These are phyloP conservation scores for Dynastes hyllus DNA, from an alignment of 2,888 invertebrate genomes.

Conservation along the genomic window DNA sequence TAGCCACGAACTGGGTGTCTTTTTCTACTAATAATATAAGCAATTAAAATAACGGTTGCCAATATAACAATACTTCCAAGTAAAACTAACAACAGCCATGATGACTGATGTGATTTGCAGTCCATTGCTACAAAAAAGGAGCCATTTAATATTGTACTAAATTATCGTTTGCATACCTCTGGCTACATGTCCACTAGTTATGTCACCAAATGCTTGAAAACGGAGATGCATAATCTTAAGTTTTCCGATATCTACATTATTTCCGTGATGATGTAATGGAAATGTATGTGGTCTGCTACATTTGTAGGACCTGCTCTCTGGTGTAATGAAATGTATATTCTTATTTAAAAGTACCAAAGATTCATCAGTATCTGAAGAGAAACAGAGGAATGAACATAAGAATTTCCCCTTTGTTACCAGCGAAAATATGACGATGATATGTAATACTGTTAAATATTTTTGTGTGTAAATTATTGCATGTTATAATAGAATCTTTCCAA, in stretches of 20 bases:
- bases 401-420: too few relatives aligned
- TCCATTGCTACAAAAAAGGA: background rate
- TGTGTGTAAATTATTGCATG: too few relatives aligned
- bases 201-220: constrained; percentile 15
- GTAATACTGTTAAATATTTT: too few relatives aligned
- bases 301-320: constrained; percentile 7
- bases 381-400: too few relatives aligned
- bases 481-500: too few relatives aligned
- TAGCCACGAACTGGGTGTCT: constrained; percentile 17
- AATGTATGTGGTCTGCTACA: constrained; percentile 4
- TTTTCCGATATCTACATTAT: constrained; percentile 16
- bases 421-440: too few relatives aligned
- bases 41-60: background rate
- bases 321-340: constrained; percentile 7
- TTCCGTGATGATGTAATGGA: constrained; percentile 2
- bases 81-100: background rate
- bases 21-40: constrained; percentile 7
- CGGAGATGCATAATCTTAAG: background rate
- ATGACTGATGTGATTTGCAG: constrained; percentile 5
- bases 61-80: background rate
- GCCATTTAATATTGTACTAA: background rate
- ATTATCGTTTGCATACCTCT: background rate
- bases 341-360: background rate
- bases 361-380: background rate
- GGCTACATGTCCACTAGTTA: constrained; percentile 1